Evolutionary conservation across 2,888 invertebrate species (phyloP).

Genomic region (Embidobia sp.): DNA sequence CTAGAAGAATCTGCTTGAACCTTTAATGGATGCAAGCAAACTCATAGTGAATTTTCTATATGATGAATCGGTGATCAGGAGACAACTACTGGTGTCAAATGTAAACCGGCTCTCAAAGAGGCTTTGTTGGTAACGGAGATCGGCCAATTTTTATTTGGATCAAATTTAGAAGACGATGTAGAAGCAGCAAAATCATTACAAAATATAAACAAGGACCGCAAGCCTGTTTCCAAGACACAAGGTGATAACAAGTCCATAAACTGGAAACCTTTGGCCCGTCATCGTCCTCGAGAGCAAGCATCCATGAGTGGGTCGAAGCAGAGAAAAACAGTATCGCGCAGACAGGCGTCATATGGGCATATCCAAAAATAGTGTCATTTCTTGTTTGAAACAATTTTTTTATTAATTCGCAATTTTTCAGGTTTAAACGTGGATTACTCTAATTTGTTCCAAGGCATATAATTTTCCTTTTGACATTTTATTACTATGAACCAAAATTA

Average conservation of each 20-base stretch:
- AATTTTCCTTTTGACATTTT: no score
- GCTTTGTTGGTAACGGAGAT: background rate
- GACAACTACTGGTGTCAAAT: slow-evolving; percentile 6
- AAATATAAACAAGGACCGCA: slow-evolving; percentile 9
- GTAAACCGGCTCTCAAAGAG: background rate
- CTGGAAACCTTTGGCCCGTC: slow-evolving; percentile 31
- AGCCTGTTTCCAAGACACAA: background rate
- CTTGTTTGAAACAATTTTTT: no score
- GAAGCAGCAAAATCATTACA: slow-evolving; percentile 36
- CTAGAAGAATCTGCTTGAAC: slow-evolving; percentile 7
- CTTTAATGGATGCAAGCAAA: slow-evolving; percentile 11
- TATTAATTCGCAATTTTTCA: no score
- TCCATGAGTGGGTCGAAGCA: slow-evolving; percentile 12
- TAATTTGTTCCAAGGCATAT: no score
- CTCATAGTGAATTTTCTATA: slow-evolving; percentile 10
- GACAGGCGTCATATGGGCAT: no score
- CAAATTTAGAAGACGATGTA: slow-evolving; percentile 23
- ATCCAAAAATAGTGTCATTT: no score
- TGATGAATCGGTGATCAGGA: slow-evolving; percentile 9
- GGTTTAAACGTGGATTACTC: no score
- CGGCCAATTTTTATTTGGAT: slow-evolving; percentile 41
- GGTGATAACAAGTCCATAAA: slow-evolving; percentile 45
- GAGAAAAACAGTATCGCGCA: background rate
- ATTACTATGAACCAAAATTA: no score
- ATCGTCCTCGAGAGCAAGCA: background rate